phyloP scores from a whole-genome alignment of 2,888 invertebrate species.

The Agapostemon virescens region DNA sequence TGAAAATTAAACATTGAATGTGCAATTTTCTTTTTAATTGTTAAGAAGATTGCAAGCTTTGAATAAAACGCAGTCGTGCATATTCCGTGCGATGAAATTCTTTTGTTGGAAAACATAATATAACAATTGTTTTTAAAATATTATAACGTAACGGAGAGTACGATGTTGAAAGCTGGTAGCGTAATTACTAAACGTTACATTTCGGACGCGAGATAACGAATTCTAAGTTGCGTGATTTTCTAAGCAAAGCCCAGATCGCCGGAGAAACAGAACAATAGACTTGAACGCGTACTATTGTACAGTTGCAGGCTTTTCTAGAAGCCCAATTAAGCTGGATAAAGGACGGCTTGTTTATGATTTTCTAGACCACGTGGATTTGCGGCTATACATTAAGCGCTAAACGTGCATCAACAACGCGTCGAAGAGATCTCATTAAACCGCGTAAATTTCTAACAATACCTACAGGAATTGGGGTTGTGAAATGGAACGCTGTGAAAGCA shows the following conservation, averaged over 20 bases:
- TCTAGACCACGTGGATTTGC: slow-evolving; percentile 50
- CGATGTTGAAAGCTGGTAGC: background rate
- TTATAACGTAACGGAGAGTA: background rate
- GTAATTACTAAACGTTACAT: background rate
- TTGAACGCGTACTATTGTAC: slow-evolving; percentile 40
- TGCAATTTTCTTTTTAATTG: no score
- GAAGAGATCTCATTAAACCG: slow-evolving; percentile 46
- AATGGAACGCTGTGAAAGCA: background rate
- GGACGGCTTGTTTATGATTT: slow-evolving; percentile 59
- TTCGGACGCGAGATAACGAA: background rate
- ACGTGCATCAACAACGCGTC: slow-evolving; percentile 48
- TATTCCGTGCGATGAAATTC: no score
- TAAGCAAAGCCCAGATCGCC: background rate
- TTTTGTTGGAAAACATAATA: background rate
- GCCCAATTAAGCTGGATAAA: slow-evolving; percentile 54
- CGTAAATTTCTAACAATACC: slow-evolving; percentile 37
- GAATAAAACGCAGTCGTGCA: background rate
- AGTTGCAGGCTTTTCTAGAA: slow-evolving; percentile 54
- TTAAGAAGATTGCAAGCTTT: background rate
- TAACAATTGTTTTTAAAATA: background rate
- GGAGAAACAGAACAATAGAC: slow-evolving; percentile 34
- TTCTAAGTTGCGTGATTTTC: slow-evolving; percentile 19
- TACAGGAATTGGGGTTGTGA: background rate
- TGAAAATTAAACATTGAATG: no score
- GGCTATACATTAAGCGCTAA: slow-evolving; percentile 50